Base-by-base conservation (phyloP, 2,797 vertebrate species). In the Pseudopleuronectes americanus region DNA sequence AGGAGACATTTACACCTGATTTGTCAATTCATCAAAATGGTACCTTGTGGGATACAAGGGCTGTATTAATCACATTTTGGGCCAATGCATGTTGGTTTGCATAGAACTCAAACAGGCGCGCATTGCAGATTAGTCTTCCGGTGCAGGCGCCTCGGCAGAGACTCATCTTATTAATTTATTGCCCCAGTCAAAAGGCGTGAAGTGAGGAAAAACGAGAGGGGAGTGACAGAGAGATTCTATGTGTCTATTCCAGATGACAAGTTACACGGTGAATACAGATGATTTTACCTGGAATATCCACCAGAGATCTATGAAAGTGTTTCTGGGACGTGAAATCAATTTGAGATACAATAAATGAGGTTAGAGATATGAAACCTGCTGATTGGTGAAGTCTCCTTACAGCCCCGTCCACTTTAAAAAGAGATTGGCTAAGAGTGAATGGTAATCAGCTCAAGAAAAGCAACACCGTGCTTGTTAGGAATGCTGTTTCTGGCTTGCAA, bases 1-100 rank as follows among this genome's bases (percentile, higher is more conserved):
- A 76, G 64, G 57, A 90, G 85, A 92, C 88, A 80, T 91, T 89
- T 84, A 83, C 85, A 87, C 74, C 74, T 61, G 86, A 92, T 92
- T 89, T 88, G 85, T 93, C 89, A 90, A 93, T 93, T 91, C 79
- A 92, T 94, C 93, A 93, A 87, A 91, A 77, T 22, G 36, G 74
- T 87, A 84, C 80, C 88, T 90, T 79, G 83, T 85, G 70, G 82
- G 77, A 86, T 75, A 81, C 64, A 68, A 64, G 72, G 64, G 70
- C 71, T 88, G 84, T 76, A 91, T 93, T 89, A 90, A 93, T 94
- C 86, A 91, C 80, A 68, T 89, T 91, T 89, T 83, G 77, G 72
- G 76, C 24, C 88, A 90, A 87, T 84, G 80, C 60, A 33, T 76
- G 69, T 87, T 89, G 84, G 78, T 76, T 88, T 87, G 82, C 85